Evolutionary conservation across 2,113 vertebrate species (phyloP).

Genomic region (Channa maculata): DNA sequence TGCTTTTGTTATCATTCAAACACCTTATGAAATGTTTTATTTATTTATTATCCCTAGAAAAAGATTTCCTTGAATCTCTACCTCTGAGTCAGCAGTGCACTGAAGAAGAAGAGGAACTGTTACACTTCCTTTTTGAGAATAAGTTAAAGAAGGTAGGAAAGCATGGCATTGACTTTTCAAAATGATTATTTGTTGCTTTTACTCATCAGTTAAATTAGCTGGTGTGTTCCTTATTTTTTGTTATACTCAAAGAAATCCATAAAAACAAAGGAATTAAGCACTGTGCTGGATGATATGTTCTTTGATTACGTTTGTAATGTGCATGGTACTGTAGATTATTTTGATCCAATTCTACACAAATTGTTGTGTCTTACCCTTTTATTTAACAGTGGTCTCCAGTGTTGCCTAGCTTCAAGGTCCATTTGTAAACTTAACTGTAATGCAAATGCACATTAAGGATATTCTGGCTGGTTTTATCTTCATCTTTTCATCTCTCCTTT

Average conservation of each 20-base stretch:
- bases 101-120: conserved; percentile 93
- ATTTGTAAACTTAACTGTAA: conserved; percentile 21
- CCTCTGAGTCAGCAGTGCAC: conserved; percentile 93
- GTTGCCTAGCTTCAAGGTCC: not conserved
- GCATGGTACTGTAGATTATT: not conserved
- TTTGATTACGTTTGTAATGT: not conserved
- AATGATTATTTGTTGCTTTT: not conserved
- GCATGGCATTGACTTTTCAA: not conserved
- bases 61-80: conserved; percentile 96
- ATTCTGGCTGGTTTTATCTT: not conserved
- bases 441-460: conserved; percentile 16
- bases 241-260: too few relatives aligned
- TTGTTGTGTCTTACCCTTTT: not conserved
- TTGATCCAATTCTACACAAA: not conserved
- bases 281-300: not conserved
- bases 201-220: not conserved
- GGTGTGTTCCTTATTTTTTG: not conserved
- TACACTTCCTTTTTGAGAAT: conserved; percentile 97
- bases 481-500: conserved; percentile 1
- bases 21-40: not conserved
- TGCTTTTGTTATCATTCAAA: not conserved
- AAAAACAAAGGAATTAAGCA: not conserved
- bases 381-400: not conserved
- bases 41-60: conserved; percentile 82
- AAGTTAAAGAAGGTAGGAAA: conserved; percentile 93